These are phyloP conservation scores for Zeus faber DNA, from an alignment of 2,113 vertebrate genomes.

Conservation along the genomic window DNA sequence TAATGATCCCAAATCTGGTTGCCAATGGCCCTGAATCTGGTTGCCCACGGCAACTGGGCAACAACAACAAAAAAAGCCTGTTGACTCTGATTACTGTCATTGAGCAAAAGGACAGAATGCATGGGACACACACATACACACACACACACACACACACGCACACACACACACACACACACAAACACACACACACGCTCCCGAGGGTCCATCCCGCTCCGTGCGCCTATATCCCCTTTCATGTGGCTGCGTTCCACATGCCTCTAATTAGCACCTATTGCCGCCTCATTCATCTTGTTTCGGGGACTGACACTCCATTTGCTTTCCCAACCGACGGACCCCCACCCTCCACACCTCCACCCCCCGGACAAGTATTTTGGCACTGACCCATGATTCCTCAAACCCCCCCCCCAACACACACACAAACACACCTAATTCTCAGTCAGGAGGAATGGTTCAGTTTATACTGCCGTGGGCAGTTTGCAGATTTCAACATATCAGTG, in stretches of 20 bases:
- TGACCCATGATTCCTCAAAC: constrained; percentile 15
- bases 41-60: no score
- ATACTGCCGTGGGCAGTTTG: no score
- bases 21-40: no score
- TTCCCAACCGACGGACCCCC: constrained; percentile 41
- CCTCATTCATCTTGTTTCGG: constrained; percentile 71
- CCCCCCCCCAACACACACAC: constrained; percentile 1
- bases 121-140: constrained; percentile 10
- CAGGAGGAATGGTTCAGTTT: no score
- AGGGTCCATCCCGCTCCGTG: constrained; percentile 42
- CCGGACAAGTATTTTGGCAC: constrained; percentile 28
- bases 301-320: constrained; percentile 67
- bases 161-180: constrained; percentile 18
- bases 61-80: no score
- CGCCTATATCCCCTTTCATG: constrained; percentile 59
- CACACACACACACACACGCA: constrained; percentile 2
- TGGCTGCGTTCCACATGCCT: constrained; percentile 64
- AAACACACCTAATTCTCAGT: no score
- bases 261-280: constrained; percentile 72
- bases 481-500: no score
- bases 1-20: no score
- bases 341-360: constrained; percentile 18
- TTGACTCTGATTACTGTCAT: no score
- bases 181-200: constrained; percentile 22
- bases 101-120: no score